Evolutionary conservation across 2,888 invertebrate species (phyloP), one percentile per base, ranked within the genome.

Genomic region (Cyaniris semiargus): DNA sequence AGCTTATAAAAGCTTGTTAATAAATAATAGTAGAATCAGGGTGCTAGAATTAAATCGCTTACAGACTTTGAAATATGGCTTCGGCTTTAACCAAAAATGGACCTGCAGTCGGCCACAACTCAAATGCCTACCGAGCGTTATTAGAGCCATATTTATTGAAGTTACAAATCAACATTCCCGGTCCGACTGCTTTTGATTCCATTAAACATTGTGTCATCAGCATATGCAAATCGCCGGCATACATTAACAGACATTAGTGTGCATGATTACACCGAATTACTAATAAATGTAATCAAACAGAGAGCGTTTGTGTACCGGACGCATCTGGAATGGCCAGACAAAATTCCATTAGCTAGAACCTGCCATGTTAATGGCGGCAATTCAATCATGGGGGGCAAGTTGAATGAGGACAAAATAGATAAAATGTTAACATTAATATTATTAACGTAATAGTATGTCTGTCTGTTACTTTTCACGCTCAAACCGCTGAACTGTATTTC

Each of bases 181-280:
- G 74, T 38, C 34, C 3, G 74, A 27, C 48, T 48, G 74, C 38
- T 75, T 60, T 58, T 72, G 60, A 38, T 76, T 23, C 66, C 66
- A 44, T 76, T 31, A 70, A 21, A 8, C 66, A 58, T 21, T n/a
- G 74, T 44, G 78, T 60, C 75, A 76, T 75, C 75, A 60, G 71
- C 58, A 34, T 53, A 79, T 78, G 76, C 79, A 76, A 77, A 79
- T 78, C 70, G 48, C 58, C 27, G 53, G 72, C 70, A 66, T 78
- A 72, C 38, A 74, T 78, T 75, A 71, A 70, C 72, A 70, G 58
- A 48, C 76, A 79, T 75, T 76, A 78, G 76, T 78, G 70, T 44
- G 74, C 74, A 74, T 44, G 44, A 74, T 48, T 74, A 66, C 75
- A 27, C 70, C 27, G 13, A 60, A 76, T 23, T 48, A 38, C 66